Evolutionary conservation across 2,888 invertebrate species (phyloP).

Genomic region (Trissolcus brochymenae): DNA sequence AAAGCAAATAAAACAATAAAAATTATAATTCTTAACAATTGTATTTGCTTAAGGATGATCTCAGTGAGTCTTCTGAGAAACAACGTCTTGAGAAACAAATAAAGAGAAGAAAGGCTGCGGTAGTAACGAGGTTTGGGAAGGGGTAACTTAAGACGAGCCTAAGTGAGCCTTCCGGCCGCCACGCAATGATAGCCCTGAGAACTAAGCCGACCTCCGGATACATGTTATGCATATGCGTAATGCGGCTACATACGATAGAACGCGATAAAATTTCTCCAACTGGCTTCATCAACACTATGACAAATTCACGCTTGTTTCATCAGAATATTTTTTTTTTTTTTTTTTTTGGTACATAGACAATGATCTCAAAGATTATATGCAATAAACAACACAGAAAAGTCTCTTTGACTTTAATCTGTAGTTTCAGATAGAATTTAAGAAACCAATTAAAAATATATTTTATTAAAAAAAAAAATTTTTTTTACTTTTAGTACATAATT

Average conservation of each 20-base stretch:
- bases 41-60: not conserved
- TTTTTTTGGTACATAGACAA: too few relatives aligned
- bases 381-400: too few relatives aligned
- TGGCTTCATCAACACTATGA: constrained; percentile 34
- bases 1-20: not conserved
- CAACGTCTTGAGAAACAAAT: constrained; percentile 26
- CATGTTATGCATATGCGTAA: constrained; percentile 71
- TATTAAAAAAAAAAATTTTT: too few relatives aligned
- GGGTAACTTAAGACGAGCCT: constrained; percentile 77
- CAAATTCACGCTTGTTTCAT: not conserved
- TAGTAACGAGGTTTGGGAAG: constrained; percentile 57
- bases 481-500: too few relatives aligned
- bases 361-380: too few relatives aligned
- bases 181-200: constrained; percentile 77
- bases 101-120: constrained; percentile 38
- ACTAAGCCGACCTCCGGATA: constrained; percentile 75
- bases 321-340: too few relatives aligned
- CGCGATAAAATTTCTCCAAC: constrained; percentile 71
- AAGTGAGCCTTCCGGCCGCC: constrained; percentile 77
- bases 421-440: too few relatives aligned
- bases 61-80: constrained; percentile 11
- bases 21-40: constrained; percentile 2
- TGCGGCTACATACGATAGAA: constrained; percentile 61
- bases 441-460: too few relatives aligned
- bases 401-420: too few relatives aligned